Evolutionary conservation across 2,113 vertebrate genomes (phyloP).

Genomic region (Drymodes brunneopygia): DNA sequence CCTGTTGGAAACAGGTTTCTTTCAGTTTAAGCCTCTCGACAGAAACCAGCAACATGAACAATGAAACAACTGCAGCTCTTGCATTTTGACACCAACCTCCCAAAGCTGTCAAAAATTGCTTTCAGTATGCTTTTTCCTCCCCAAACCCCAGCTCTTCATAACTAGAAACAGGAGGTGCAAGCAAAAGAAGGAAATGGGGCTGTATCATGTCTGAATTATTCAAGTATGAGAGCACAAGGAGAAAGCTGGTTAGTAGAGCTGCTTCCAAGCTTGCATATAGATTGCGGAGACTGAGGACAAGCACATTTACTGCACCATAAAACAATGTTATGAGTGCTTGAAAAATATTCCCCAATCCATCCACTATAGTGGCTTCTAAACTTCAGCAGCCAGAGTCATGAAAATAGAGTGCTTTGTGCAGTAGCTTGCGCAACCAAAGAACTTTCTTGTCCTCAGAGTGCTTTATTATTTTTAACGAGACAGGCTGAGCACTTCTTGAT

Average conservation of each 20-base stretch:
- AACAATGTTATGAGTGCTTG: not conserved
- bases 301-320: not conserved
- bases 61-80: not conserved
- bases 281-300: not conserved
- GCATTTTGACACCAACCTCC: not conserved
- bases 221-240: not conserved
- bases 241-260: not conserved
- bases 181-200: not conserved
- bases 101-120: not conserved
- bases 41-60: not conserved
- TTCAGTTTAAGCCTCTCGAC: not conserved
- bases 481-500: conserved; percentile 53
- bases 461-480: conserved; percentile 60
- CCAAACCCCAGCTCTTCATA: not conserved
- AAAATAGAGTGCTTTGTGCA: conserved; percentile 47
- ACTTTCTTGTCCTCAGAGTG: conserved; percentile 12
- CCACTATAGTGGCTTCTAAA: conserved; percentile 2
- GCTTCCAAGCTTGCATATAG: not conserved
- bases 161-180: not conserved
- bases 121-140: not conserved
- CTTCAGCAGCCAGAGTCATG: not conserved
- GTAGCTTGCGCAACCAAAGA: conserved; percentile 45
- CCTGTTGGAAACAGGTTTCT: not conserved
- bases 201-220: not conserved
- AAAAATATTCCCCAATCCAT: not conserved